Conservation (phyloP, 2,113 vertebrate genomes). For the Lichenostomus cassidix region DNA sequence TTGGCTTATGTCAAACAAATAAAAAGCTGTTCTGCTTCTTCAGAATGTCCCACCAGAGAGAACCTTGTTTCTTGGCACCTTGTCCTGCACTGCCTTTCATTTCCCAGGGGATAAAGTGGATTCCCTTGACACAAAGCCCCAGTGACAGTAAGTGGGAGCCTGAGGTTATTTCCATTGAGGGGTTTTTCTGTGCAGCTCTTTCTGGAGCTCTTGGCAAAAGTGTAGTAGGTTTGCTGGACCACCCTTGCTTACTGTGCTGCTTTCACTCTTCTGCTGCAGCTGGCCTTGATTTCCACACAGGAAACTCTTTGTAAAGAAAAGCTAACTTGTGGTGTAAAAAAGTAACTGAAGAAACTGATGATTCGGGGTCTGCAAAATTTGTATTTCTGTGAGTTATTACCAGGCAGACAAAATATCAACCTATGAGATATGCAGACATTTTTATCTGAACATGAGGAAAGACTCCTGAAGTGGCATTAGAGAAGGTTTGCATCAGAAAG, state of each 20-base stretch:
- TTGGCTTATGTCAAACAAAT: neutral
- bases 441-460: neutral
- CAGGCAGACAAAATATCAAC: neutral
- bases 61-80: neutral
- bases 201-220: neutral
- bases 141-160: neutral
- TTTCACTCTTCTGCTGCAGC: neutral
- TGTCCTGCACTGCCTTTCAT: neutral
- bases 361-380: neutral
- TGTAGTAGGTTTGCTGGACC: neutral
- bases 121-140: neutral
- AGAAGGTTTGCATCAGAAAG: neutral
- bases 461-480: neutral
- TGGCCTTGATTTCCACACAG: neutral
- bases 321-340: neutral
- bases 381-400: neutral
- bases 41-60: neutral
- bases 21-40: neutral
- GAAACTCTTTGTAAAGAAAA: neutral
- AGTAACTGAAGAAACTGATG: neutral
- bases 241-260: neutral
- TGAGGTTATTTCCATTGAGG: neutral
- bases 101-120: neutral
- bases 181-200: neutral
- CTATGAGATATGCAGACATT: neutral